A percentile compares a stretch with the other conserved stretches of the same genome.
These are phyloP conservation scores for Sericinus montela DNA, from an alignment of 2,888 invertebrate species.

Conservation along the genomic window DNA sequence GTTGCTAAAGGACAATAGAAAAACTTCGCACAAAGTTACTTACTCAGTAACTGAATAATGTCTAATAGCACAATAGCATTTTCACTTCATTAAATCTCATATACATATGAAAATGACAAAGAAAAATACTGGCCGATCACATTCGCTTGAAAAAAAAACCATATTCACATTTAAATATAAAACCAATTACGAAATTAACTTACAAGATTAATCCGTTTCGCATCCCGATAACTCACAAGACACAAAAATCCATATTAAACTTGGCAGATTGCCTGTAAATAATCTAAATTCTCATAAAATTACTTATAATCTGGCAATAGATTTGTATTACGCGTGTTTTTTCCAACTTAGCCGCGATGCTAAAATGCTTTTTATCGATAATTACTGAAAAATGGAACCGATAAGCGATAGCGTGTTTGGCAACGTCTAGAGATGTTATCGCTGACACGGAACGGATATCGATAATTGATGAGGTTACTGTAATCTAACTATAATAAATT, in stretches of 20 bases:
- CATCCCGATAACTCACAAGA: not conserved
- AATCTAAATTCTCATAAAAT: constrained; percentile 8
- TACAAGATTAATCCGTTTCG: not conserved
- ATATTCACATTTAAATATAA: not conserved
- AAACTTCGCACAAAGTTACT: no score
- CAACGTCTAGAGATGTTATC: constrained; percentile 12
- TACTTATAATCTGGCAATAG: constrained; percentile 12
- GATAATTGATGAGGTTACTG: constrained; percentile 5
- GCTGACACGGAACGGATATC: constrained; percentile 3
- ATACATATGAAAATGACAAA: no score
- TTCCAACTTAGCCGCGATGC: constrained; percentile 3
- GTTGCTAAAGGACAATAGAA: no score
- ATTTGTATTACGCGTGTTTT: constrained; percentile 15
- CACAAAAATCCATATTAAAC: not conserved
- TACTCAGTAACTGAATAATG: no score
- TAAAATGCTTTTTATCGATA: constrained; percentile 6
- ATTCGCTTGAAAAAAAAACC: not conserved
- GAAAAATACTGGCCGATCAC: no score
- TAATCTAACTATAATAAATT: constrained; percentile 6
- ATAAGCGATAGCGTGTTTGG: constrained; percentile 9
- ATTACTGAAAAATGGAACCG: constrained; percentile 9
- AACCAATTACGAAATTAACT: not conserved
- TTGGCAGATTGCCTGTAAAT: not conserved
- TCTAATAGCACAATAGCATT: no score
- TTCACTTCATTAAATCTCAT: no score